phyloP scores from a whole-genome alignment of 2,888 invertebrate genomes.

The Drosophila recens region DNA sequence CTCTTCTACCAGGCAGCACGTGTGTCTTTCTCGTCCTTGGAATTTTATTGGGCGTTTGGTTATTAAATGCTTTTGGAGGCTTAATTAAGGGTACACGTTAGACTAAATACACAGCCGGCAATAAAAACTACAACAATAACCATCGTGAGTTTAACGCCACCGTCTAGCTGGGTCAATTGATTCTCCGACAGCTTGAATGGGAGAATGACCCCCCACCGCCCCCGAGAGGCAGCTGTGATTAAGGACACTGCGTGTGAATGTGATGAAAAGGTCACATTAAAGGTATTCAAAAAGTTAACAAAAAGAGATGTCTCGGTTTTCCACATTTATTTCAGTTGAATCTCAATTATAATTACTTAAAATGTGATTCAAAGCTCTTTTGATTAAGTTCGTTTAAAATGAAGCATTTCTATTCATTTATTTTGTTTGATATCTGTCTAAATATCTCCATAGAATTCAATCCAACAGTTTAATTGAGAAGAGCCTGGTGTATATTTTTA shows the following conservation, averaged over 20 bases:
- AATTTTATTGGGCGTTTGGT: conserved; percentile 40
- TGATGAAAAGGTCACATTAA: conserved; percentile 33
- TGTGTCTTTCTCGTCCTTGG: conserved; percentile 65
- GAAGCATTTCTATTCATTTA: no score
- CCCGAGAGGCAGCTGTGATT: conserved; percentile 57
- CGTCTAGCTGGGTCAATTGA: conserved; percentile 52
- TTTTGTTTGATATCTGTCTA: no score
- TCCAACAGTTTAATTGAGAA: no score
- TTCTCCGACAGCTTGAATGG: conserved; percentile 15
- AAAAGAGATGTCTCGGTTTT: not conserved
- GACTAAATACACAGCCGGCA: conserved; percentile 49
- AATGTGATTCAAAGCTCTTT: not conserved
- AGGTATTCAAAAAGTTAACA: conserved; percentile 16
- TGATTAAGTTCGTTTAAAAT: no score
- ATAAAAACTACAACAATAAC: conserved; percentile 30
- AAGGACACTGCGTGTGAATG: conserved; percentile 47
- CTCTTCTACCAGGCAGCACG: conserved; percentile 37
- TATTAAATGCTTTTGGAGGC: conserved; percentile 74
- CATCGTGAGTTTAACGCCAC: conserved; percentile 27
- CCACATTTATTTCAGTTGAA: not conserved
- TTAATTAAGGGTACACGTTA: conserved; percentile 74
- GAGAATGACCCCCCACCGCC: not conserved
- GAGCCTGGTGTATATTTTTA: no score
- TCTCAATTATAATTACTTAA: not conserved
- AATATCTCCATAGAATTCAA: no score